Conservation (phyloP, 2,888 invertebrate genomes). For the Azorinus chamasolen region DNA sequence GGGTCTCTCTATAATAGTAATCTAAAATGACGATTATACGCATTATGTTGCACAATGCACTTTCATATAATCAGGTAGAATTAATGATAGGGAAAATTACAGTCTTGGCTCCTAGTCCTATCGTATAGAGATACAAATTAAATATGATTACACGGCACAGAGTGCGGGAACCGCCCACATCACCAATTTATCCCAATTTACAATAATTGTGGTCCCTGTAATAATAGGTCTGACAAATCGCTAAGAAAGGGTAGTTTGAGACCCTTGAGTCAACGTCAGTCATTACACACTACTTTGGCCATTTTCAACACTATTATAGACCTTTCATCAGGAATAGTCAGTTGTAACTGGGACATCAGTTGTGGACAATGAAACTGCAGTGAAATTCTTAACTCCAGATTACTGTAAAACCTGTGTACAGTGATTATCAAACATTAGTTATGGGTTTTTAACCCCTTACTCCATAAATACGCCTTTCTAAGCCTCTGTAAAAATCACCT, state of each 20-base stretch:
- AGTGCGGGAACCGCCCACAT: conserved; percentile 32
- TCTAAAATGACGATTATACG: conserved; percentile 20
- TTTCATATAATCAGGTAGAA: no score
- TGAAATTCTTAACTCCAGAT: no score
- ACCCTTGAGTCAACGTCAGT: background rate
- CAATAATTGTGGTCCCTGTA: conserved; percentile 20
- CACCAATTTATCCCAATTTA: conserved; percentile 54
- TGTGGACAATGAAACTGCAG: no score
- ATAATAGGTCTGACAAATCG: conserved; percentile 29
- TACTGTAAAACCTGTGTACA: no score
- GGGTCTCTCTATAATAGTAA: conserved; percentile 14
- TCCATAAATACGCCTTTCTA: no score
- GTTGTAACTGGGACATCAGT: no score
- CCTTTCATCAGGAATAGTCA: no score
- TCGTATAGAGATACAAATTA: conserved; percentile 58
- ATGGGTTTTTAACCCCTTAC: no score
- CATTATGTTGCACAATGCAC: conserved; percentile 20
- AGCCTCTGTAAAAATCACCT: no score
- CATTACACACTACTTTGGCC: background rate
- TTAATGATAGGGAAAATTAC: conserved; percentile 43
- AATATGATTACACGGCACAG: conserved; percentile 55
- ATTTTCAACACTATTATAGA: no score
- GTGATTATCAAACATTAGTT: no score
- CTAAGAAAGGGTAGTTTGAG: background rate
- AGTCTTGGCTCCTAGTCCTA: conserved; percentile 21